These are phyloP conservation scores for Ondatra zibethicus DNA, from an alignment of 2,113 vertebrate genomes.

Conservation along the genomic window DNA sequence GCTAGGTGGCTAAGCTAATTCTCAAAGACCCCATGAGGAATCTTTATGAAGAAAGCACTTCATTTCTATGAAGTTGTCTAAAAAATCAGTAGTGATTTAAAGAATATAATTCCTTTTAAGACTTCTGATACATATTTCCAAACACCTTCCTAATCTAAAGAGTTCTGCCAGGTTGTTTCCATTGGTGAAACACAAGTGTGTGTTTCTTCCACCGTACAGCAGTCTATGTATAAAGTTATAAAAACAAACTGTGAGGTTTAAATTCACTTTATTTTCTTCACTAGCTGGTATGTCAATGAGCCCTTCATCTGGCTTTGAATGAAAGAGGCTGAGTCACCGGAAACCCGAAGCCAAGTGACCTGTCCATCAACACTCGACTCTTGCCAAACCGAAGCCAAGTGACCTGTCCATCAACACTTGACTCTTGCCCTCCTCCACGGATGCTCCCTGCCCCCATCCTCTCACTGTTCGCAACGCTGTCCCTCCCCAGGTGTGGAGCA, in stretches of 20 bases:
- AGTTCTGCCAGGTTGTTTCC: conserved; percentile 26
- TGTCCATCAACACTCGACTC: background rate
- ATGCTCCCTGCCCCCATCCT: background rate
- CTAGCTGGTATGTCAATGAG: background rate
- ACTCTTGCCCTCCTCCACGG: background rate
- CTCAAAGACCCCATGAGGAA: conserved; percentile 24
- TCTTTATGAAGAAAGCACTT: conserved; percentile 31
- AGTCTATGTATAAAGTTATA: background rate
- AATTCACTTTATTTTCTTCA: conserved; percentile 20
- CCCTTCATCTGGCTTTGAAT: background rate
- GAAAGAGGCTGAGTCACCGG: background rate
- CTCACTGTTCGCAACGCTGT: background rate
- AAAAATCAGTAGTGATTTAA: conserved; percentile 45
- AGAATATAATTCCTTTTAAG: conserved; percentile 51
- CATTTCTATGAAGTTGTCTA: conserved; percentile 23
- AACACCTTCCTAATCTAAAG: conserved; percentile 50
- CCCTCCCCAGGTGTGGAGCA: background rate
- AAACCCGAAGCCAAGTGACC: background rate
- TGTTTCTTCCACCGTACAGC: background rate
- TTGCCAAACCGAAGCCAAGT: background rate
- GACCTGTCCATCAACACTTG: background rate
- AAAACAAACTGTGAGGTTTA: background rate
- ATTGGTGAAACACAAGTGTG: background rate
- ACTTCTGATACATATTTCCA: background rate
- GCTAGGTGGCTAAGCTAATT: conserved; percentile 31